Base-by-base conservation (phyloP, 2,113 vertebrate genomes). In the Isurus oxyrinchus region DNA sequence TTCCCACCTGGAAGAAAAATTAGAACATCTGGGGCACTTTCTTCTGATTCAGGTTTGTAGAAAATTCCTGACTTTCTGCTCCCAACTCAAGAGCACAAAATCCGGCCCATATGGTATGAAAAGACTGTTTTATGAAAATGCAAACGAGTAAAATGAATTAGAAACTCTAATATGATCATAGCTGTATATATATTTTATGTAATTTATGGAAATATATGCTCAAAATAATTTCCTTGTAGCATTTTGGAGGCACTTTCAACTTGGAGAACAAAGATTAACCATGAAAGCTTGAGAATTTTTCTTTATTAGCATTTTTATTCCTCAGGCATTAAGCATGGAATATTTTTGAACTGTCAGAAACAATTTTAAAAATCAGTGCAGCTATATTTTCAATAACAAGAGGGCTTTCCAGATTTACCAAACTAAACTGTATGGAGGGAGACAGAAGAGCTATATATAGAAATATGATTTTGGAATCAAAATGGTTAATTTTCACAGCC, bases 261-360 rank as follows among this genome's bases (percentile, higher is more conserved):
- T 98, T 97, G 97, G 97, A 97, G 98, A 98, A 98, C 98, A 98
- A 97, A 98, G 97, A 98, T 98, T 98, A 98, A 97, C 97, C 94
- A 87, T 97, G 97, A 98, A 97, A 97, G 96, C 97, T 97, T 98
- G 96, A 97, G 98, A 98, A 98, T 97, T 97, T 97, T 97, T 97
- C 97, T 97, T 97, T 97, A 96, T 97, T 97, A 97, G 97, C 97
- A 97, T 97, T 97, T 97, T 97, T 97, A 97, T 97, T 98, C 96
- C 97, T 97, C 97, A 96, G 97, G 96, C 97, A 97, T 79, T 69
- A 96, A 96, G 96, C 98, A 96, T 97, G 97, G 97, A 97, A 97
- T 98, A 97, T 97, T 96, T 97, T 97, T 97, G n/a, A 96, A 57
- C 61, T 97, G 96, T 97, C 96, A 96, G 97, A 97, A 98, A 97